Percentiles rank a stretch among this genome's conserved stretches.
These are phyloP conservation scores for Nothoprocta perdicaria DNA, from an alignment of 2,113 vertebrate genomes.

Conservation along the genomic window DNA sequence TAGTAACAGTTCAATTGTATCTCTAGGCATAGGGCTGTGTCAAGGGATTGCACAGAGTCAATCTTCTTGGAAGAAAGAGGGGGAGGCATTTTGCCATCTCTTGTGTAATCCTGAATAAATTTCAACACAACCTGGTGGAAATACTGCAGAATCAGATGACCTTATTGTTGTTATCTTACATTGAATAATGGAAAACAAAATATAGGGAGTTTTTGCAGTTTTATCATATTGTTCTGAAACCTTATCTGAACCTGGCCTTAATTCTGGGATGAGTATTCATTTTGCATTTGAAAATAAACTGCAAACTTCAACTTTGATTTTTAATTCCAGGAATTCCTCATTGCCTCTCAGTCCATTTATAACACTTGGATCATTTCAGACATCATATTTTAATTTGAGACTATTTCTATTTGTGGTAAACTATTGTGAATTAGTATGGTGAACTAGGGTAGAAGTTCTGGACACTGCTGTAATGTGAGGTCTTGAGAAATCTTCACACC, in stretches of 20 bases:
- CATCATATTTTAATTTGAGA: not conserved
- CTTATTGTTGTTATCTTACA: not conserved
- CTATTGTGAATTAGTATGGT: not conserved
- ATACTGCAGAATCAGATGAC: not conserved
- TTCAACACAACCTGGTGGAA: not conserved
- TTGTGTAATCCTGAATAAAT: not conserved
- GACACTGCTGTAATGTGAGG: not conserved
- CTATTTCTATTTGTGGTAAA: not conserved
- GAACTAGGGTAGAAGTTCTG: not conserved
- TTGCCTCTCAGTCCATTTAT: not conserved
- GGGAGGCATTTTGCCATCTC: not conserved
- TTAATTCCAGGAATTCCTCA: not conserved
- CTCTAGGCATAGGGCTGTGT: not conserved
- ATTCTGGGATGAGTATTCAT: not conserved
- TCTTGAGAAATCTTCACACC: not conserved
- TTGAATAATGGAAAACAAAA: not conserved
- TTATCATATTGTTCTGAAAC: not conserved
- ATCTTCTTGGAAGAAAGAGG: not conserved
- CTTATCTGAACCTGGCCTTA: not conserved
- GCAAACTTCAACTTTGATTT: not conserved
- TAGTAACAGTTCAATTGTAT: not conserved
- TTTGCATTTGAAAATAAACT: not conserved
- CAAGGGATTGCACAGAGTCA: accelerated
- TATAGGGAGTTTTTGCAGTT: not conserved
- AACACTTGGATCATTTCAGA: not conserved